Evolutionary conservation across 2,888 invertebrate species (phyloP), one percentile per base, ranked within the genome.

Genomic region (Charanyca ferruginea): DNA sequence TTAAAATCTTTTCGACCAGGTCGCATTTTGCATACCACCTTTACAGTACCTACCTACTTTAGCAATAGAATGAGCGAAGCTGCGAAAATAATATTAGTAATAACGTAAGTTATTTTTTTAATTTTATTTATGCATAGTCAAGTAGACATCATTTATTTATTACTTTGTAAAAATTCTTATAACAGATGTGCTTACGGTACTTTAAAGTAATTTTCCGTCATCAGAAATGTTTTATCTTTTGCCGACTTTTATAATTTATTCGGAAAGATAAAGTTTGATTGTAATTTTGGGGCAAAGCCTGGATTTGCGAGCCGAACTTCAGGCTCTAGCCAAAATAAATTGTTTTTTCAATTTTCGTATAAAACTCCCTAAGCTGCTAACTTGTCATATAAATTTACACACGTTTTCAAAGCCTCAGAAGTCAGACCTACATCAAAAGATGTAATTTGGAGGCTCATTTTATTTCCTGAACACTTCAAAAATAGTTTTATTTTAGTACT

Each of bases 381-480:
- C 11, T 32, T 32, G 18, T n/a, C 8, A 49, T n/a, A 1, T 18
- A 20, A 52, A 41, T 41, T 28, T 28, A 22, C 16, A 16, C 16
- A 44, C 25, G 0, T n/a, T 9, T 28, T 22, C 4, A 42, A 47
- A 51, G n/a, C 9, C 16, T 32, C 22, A 25, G 1, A 3, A 42
- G 13, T 38, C 38, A 38, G 4, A 4, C 32, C 3, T 22, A 25
- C 22, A 35, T 58, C 28, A 49, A 49, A 45, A 63, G 16, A 0
- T 8, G 8, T 35, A 35, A 41, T 68, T 60, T 20, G 2, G 4
- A 20, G 55, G 18, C 13, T 18, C 13, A 52, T 35, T 52, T 35
- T 18, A 9, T 8, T 51, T 18, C 11, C 20, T 38, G 3, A 49
- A 28, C 13, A 49, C 4, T n/a, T 13, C 13, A 6, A 20, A 32